These are phyloP conservation scores for Pteropus rufus DNA, from an alignment of 2,797 vertebrate genomes.

Conservation along the genomic window DNA sequence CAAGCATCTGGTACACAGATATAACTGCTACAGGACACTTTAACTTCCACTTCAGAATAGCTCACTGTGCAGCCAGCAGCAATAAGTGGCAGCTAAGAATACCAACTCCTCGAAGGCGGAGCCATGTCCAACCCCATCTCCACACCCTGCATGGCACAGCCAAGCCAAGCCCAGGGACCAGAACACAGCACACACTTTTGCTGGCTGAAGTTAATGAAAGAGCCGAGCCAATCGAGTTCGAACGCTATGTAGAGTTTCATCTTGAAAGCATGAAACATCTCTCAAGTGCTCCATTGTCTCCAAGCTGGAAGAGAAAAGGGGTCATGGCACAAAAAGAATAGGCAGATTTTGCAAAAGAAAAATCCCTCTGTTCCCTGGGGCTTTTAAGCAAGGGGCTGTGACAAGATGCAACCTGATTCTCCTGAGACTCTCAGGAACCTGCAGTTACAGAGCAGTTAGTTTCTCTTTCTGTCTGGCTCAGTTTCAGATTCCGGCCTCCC, in stretches of 20 bases:
- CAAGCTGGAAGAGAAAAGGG: background rate
- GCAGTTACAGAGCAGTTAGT: background rate
- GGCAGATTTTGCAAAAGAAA: conserved; percentile 33
- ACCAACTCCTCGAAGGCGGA: background rate
- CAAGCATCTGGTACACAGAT: background rate
- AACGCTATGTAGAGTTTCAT: background rate
- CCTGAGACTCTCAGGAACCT: background rate
- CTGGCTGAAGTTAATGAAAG: background rate
- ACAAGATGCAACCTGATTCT: conserved; percentile 3
- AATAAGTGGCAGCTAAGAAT: background rate
- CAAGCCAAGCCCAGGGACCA: background rate
- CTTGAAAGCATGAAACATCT: background rate
- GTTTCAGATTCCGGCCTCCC: background rate
- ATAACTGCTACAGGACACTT: fast-evolving
- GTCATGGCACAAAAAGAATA: background rate
- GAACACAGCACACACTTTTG: background rate
- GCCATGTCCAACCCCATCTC: background rate
- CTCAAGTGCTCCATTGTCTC: background rate
- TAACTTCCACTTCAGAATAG: background rate
- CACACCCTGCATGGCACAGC: background rate
- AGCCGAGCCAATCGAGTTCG: background rate
- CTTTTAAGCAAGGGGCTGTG: conserved; percentile 52
- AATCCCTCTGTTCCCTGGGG: conserved; percentile 34
- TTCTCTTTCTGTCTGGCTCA: conserved; percentile 6
- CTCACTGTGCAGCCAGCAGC: background rate